Base-by-base conservation (phyloP, 1,140 invertebrate species). In the Bombus breviceps region DNA sequence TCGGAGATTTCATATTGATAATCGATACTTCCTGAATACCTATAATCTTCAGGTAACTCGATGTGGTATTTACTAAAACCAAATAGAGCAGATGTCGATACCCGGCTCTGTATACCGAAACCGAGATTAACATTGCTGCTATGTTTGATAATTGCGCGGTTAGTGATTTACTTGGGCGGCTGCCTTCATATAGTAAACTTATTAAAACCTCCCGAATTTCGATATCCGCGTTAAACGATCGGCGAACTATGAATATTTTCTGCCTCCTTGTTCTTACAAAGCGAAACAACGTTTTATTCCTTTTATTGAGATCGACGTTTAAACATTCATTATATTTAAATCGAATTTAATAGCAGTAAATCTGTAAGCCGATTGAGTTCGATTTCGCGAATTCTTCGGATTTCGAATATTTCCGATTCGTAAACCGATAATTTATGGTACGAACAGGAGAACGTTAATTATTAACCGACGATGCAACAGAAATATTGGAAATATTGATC, bases 121-220 rank as follows among this genome's bases (percentile, higher is more conserved):
- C 76, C 86, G 77, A 88, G 75, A 88, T 88, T 88, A 88, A 76
- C 78, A 81, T 77, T 85, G 86, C 37, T 59, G 77, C 71, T 37
- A 72, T 74, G 83, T 76, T 83, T 81, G 72, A 88, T 88, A 88
- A 88, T 88, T 89, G 80, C 74, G 75, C 53, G 76, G 66, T 41
- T 78, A 78, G 75, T 57, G 47, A 84, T 84, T 78, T 69, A 62
- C 75, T 62, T 59, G 76, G 37, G n/a, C 66, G 22, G 37, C 64
- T 57, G 62, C 9, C 64, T 71, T 84, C 75, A 10, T 79, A 59
- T 79, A 47, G 75, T 79, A 79, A 84, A 84, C 75, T 84, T 79
- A 84, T 71, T 68, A 77, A 69, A 47, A 8, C 32, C 66, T 28
- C 15, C 10, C 75, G 37, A 83, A 76, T 83, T 68, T 64, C 64